Base-by-base conservation (phyloP, 2,888 invertebrate species). In the Ctena decussata region DNA sequence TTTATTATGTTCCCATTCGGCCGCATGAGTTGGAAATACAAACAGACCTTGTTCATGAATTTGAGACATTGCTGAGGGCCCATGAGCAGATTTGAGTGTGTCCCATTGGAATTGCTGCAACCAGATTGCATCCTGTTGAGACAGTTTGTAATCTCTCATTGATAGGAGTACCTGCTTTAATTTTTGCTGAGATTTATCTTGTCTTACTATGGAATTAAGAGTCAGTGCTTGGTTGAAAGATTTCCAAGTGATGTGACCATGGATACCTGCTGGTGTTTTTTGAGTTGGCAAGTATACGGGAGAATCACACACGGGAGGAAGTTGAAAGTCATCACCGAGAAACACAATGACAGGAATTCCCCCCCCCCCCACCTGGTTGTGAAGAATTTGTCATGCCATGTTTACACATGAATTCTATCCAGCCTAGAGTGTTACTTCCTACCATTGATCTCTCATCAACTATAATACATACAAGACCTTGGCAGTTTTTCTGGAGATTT, bases 31-130 rank as follows among this genome's bases (percentile, higher is more conserved):
- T 35, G 84, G 81, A n/a, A 86, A 84, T 27, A 84, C 84, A 86
- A 84, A 88, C 3, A 81, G 74, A 2, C 85, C 84, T 30, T 77
- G 30, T 21, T 46, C 60, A 15, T 24, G 8, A 53, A 88, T 72
- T 24, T 37, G 72, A 21, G 49, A 12, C 35, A 85, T 21, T 27
- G 81, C 32, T 15, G 11, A 11, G 41, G 70, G n/a, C 27, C 85
- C 85, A 77, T 87, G 39, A 0, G 3, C 32, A 0, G 32, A 8
- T 71, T 80, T 57, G 15, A 88, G 57, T 5, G 44, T 60, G 32
- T 80, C 35, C 80, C 80, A 85, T 30, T 82, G 85, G 53, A 77
- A 85, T 27, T 77, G 72, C 65, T 87, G 85, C 2, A 85, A 71
- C 87, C 87, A 87, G 15, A 15, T 49, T 21, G 82, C 85, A 24